A percentile compares a stretch with the other conserved stretches of the same genome.
Conservation (phyloP, 2,888 invertebrate species). For the Drosophila koepferae region DNA sequence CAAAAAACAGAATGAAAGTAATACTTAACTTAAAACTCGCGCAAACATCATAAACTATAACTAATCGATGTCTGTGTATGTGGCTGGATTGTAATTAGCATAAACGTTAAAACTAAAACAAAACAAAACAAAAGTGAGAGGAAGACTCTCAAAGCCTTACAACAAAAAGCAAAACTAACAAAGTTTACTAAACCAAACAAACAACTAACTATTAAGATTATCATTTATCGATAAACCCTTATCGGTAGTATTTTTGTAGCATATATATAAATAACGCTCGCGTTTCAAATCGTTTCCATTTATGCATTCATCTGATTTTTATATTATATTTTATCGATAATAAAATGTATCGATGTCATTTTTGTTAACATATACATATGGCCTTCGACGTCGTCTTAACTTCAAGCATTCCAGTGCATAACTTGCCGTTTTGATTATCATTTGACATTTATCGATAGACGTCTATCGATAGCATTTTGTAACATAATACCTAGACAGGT, state of each 20-base stretch:
- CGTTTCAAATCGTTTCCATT: neutral
- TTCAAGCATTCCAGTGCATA: slow-evolving; percentile 6
- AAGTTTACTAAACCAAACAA: slow-evolving; percentile 51
- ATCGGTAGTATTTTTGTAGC: slow-evolving; percentile 38
- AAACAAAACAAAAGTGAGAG: slow-evolving; percentile 12
- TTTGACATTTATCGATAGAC: neutral
- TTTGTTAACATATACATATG: slow-evolving; percentile 36
- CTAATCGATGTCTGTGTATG: slow-evolving; percentile 66
- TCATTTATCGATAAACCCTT: slow-evolving; percentile 34
- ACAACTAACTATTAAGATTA: slow-evolving; percentile 60
- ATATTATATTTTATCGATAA: neutral
- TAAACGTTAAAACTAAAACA: slow-evolving; percentile 58
- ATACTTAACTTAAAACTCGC: slow-evolving; percentile 7
- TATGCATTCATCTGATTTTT: neutral
- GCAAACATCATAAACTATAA: slow-evolving; percentile 52
- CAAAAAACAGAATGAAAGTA: slow-evolving; percentile 5
- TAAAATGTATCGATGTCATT: slow-evolving; percentile 16
- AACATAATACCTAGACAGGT: neutral
- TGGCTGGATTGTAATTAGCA: slow-evolving; percentile 78
- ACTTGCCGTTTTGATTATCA: neutral
- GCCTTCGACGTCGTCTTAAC: neutral
- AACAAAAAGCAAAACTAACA: slow-evolving; percentile 54
- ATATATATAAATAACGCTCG: slow-evolving; percentile 18
- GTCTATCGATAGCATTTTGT: neutral
- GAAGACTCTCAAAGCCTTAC: slow-evolving; percentile 21